phyloP scores from a whole-genome alignment of 2,797 vertebrate genomes.

The Salmo trutta region DNA sequence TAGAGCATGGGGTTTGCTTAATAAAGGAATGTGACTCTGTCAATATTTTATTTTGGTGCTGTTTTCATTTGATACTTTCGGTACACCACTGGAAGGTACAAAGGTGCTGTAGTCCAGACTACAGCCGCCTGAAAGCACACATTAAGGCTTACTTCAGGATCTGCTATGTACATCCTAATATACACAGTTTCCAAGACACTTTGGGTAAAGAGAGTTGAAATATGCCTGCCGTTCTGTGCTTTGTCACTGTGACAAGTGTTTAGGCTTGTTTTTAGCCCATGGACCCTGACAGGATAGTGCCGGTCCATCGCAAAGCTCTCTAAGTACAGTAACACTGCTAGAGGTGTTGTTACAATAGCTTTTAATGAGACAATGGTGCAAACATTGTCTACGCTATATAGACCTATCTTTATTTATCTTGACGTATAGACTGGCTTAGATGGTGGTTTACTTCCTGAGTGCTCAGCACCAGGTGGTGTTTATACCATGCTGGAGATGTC shows the following conservation, averaged over 20 bases:
- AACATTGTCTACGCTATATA: background rate
- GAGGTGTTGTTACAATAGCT: no score
- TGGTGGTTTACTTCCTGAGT: no score
- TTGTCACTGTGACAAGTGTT: slow-evolving; percentile 56
- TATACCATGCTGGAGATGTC: no score
- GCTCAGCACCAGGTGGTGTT: no score
- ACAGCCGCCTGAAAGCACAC: background rate
- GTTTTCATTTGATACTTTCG: no score
- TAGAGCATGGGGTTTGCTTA: no score
- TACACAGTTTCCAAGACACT: background rate
- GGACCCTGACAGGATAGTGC: background rate
- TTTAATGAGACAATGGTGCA: background rate
- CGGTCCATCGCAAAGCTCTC: background rate
- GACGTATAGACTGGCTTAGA: background rate
- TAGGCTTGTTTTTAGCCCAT: slow-evolving; percentile 31
- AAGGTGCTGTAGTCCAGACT: background rate
- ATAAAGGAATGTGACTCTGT: no score
- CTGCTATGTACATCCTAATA: background rate
- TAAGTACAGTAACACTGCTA: background rate
- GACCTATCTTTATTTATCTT: background rate
- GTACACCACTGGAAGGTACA: no score
- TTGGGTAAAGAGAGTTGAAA: background rate
- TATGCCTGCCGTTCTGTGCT: slow-evolving; percentile 1
- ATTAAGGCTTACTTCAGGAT: background rate
- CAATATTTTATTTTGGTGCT: no score